Conservation (phyloP, 2,888 invertebrate genomes). For the Rhimphoctona megacephalus region DNA sequence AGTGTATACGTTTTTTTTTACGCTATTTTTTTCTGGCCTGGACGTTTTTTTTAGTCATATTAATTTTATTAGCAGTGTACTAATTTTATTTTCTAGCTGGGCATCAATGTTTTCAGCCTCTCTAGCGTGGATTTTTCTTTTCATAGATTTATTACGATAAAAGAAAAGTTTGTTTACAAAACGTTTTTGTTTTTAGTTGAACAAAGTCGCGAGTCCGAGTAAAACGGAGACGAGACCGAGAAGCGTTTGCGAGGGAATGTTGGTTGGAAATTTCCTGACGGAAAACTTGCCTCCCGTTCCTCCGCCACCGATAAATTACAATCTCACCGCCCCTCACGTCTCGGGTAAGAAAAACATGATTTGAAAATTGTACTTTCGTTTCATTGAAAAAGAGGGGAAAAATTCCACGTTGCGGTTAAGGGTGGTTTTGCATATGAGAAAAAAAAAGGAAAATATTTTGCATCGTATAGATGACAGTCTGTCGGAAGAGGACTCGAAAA, state of each 20-base stretch:
- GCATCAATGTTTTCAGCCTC: constrained; percentile 32
- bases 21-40: neutral
- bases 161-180: neutral
- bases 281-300: constrained; percentile 89
- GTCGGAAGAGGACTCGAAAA: constrained; percentile 85
- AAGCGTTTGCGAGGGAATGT: constrained; percentile 82
- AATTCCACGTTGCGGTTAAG: constrained; percentile 44
- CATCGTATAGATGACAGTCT: constrained; percentile 85
- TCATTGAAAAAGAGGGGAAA: constrained; percentile 18
- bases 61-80: constrained; percentile 1
- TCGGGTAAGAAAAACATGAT: constrained; percentile 76
- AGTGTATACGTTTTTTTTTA: constrained; percentile 30
- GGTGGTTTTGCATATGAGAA: constrained; percentile 1
- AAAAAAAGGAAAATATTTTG: constrained; percentile 38
- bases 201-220: constrained; percentile 76
- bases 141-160: neutral
- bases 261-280: constrained; percentile 78
- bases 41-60: constrained; percentile 36
- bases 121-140: constrained; percentile 13
- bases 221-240: constrained; percentile 81
- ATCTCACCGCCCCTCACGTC: constrained; percentile 76
- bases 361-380: neutral
- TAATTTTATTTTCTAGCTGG: constrained; percentile 22
- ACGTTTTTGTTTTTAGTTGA: constrained; percentile 77
- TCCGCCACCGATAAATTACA: constrained; percentile 88